phyloP scores from a whole-genome alignment of 2,888 invertebrate genomes.

The Agrochola circellaris region DNA sequence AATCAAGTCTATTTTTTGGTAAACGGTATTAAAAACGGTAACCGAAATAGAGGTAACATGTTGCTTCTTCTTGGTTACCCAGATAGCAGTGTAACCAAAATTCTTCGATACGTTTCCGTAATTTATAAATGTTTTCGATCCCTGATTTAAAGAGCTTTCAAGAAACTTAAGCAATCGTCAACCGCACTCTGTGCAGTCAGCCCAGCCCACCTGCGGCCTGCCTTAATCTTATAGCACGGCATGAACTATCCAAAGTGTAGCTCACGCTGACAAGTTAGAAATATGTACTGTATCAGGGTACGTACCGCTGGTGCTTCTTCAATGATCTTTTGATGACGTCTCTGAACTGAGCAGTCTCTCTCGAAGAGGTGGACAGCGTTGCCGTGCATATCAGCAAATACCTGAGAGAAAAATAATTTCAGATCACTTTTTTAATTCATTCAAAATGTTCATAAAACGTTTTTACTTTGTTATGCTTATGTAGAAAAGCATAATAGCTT shows the following conservation, averaged over 20 bases:
- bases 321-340: conserved; percentile 99
- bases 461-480: neutral
- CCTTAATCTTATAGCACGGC: neutral
- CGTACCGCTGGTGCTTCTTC: conserved; percentile 99
- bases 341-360: conserved; percentile 99
- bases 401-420: conserved; percentile 73
- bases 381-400: conserved; percentile 97
- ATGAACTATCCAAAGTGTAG: neutral
- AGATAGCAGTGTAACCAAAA: no score
- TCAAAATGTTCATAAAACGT: neutral
- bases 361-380: conserved; percentile 99
- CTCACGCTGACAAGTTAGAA: neutral
- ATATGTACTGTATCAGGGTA: neutral
- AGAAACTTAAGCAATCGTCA: neutral
- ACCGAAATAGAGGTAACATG: no score
- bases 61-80: no score
- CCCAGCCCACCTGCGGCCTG: neutral
- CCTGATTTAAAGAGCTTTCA: neutral
- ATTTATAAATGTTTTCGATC: no score
- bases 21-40: no score
- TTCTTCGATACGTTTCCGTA: no score
- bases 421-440: neutral
- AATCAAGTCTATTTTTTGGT: no score
- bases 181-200: neutral
- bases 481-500: no score